Evolutionary conservation across 2,113 vertebrate genomes (phyloP).

Genomic region (Geococcyx californianus): DNA sequence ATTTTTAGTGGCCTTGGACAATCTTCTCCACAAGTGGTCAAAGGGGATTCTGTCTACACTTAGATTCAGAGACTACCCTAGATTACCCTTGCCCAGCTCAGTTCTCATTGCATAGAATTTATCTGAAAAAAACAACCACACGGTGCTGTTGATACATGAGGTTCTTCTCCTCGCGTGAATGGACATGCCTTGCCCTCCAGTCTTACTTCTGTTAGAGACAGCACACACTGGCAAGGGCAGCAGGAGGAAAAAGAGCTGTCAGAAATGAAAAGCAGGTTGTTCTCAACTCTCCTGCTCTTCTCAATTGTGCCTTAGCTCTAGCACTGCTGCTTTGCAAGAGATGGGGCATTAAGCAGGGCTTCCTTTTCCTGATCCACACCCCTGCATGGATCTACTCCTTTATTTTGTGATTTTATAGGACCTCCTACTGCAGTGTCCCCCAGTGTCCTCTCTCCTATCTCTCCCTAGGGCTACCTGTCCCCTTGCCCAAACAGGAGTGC

Average conservation of each 20-base stretch:
- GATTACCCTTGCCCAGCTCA: background rate
- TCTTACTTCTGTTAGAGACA: background rate
- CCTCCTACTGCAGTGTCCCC: background rate
- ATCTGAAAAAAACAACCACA: background rate
- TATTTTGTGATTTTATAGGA: background rate
- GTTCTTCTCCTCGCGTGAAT: rapidly evolving
- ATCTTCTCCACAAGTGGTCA: background rate
- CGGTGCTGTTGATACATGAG: background rate
- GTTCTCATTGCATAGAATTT: background rate
- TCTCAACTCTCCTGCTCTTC: background rate
- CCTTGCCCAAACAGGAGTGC: background rate
- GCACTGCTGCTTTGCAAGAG: background rate
- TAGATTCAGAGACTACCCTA: background rate
- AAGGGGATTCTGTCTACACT: background rate
- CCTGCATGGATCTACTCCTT: background rate
- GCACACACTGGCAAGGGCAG: background rate
- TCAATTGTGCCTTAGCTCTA: background rate
- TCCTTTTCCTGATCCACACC: background rate
- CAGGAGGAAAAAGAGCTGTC: background rate
- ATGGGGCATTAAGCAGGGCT: background rate
- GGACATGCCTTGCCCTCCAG: background rate
- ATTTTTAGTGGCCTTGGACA: background rate
- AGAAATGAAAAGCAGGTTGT: background rate
- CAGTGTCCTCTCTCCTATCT: background rate
- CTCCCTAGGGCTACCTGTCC: background rate